Evolutionary conservation across 2,797 vertebrate genomes (phyloP).

Genomic region (Crocidura indochinensis): DNA sequence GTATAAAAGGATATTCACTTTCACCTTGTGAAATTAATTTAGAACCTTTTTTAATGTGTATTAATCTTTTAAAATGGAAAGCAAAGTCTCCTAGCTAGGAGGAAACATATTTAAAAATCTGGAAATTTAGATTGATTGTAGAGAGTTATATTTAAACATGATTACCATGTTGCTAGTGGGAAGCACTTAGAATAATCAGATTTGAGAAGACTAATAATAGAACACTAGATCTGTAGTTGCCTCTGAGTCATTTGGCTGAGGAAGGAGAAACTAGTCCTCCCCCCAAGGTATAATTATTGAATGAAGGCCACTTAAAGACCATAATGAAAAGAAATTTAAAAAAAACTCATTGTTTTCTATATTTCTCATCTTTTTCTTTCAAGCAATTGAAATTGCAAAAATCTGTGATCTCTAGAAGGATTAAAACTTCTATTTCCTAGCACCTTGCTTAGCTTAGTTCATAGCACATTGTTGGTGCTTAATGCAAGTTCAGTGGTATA

Average conservation of each 20-base stretch:
- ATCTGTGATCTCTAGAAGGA: conserved; percentile 13
- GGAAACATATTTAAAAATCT: conserved; percentile 66
- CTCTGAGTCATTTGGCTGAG: conserved; percentile 77
- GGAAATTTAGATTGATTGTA: conserved; percentile 76
- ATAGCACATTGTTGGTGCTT: background rate
- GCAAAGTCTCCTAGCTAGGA: conserved; percentile 11
- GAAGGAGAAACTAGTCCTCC: conserved; percentile 55
- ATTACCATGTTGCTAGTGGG: conserved; percentile 82
- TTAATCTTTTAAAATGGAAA: conserved; percentile 12
- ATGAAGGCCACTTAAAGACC: conserved; percentile 31
- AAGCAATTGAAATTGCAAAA: conserved; percentile 17
- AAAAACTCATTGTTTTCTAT: background rate
- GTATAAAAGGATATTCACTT: background rate
- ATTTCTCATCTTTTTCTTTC: conserved; percentile 26
- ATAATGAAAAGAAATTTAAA: background rate
- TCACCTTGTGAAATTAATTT: conserved; percentile 3
- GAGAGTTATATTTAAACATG: conserved; percentile 82
- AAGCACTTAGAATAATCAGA: conserved; percentile 81
- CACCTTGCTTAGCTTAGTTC: background rate
- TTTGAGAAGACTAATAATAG: conserved; percentile 81
- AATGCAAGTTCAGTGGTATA: conserved; percentile 6
- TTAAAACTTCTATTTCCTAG: background rate
- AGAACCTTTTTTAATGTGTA: conserved; percentile 7
- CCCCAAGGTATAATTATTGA: background rate
- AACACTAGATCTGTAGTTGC: conserved; percentile 52